phyloP scores from a whole-genome alignment of 1,140 invertebrate genomes.

The Myzus persicae region DNA sequence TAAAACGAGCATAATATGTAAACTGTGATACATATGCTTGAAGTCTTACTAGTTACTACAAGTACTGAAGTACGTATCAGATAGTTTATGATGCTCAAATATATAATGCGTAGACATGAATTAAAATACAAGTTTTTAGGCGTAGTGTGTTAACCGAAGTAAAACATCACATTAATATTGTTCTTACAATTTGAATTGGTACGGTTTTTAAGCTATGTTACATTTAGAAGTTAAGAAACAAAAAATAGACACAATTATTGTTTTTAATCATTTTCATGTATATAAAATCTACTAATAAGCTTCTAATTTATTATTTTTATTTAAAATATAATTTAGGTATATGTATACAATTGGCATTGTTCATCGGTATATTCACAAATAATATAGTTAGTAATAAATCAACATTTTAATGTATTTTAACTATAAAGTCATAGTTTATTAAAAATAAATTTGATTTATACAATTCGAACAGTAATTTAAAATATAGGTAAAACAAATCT shows the following conservation, averaged over 20 bases:
- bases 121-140: background rate
- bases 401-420: background rate
- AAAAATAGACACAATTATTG: background rate
- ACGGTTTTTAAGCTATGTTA: background rate
- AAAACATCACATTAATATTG: background rate
- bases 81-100: background rate
- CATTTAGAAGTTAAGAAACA: background rate
- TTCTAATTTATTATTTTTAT: background rate
- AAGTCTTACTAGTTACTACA: background rate
- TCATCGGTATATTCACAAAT: background rate
- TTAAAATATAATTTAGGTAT: background rate
- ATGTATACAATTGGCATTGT: background rate
- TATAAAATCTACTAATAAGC: background rate
- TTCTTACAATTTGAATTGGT: background rate
- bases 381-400: background rate
- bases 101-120: background rate
- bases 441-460: background rate
- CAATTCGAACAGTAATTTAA: background rate
- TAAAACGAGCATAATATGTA: background rate
- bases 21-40: background rate
- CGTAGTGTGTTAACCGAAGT: background rate
- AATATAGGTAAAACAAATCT: background rate
- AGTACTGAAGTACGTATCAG: background rate
- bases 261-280: background rate
- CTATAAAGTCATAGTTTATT: background rate